Evolutionary conservation across 2,888 invertebrate genomes (phyloP), one percentile per base, ranked within the genome.

Genomic region (Tholera decimalis): DNA sequence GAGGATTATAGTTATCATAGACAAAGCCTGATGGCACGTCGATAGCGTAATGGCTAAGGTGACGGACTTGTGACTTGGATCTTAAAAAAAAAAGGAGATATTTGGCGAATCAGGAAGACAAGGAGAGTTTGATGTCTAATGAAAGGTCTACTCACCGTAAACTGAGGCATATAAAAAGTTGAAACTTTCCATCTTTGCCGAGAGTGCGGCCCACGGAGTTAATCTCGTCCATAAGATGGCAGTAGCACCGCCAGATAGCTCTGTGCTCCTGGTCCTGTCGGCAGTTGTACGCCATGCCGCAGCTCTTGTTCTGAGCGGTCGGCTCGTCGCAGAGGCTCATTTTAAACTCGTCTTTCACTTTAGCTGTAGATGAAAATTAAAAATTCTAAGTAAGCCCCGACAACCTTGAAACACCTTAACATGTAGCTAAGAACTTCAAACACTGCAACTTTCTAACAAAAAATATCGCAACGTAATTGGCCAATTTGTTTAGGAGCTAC

Each of bases 151-250:
- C 84, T 85, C 62, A 99, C 99, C 99, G 97, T 82, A 98, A 97
- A 86, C 98, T 98, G 35, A 99, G 96, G 90, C 99, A 99, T 81
- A 99, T 97, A 88, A 99, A 99, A 41, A 99, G 96, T 92, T 99
- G 99, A 91, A 99, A 99, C 93, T 99, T 99, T 54, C 99, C 99
- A 94, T 99, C 99, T 91, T 99, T 99, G 58, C 99, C 99, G 24
- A 99, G 96, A n/a, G 98, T 96, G 18, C 94, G 91, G 59, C 98
- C 98, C 1, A 98, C 98, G 53, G 97, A 97, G 89, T 97, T 97
- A 72, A 99, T 98, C 91, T 98, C 98, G 85, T 98, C 97, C 88
- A 99, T 97, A 15, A 99, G 96, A 86, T 98, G 98, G 90, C 98
- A 98, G 93, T 98, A 99, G 85, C 98, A 97, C 66, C 98, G 96